Percentiles rank a stretch among this genome's conserved stretches.
Evolutionary conservation across 2,888 invertebrate species (phyloP).

Genomic region (Vanessa cardui): DNA sequence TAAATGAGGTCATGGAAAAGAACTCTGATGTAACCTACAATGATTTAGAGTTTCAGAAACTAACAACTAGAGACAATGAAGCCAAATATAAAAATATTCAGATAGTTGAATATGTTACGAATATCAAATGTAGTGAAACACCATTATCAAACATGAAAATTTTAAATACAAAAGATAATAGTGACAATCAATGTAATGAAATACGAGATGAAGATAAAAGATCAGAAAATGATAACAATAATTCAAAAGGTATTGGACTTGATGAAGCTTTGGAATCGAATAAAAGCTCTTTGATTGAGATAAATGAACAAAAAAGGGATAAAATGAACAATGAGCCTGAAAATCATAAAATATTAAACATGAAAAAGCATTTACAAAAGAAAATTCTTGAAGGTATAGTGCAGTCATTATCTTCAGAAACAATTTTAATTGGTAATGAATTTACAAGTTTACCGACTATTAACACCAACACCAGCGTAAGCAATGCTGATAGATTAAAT

Average conservation of each 20-base stretch:
- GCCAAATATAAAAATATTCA: background rate
- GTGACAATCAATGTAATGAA: background rate
- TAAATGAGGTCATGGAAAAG: background rate
- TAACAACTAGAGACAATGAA: background rate
- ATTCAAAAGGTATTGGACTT: background rate
- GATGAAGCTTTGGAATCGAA: background rate
- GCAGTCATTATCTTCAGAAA: conserved; percentile 25
- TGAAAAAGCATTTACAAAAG: conserved; percentile 24
- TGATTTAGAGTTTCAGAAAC: background rate
- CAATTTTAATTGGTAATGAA: conserved; percentile 35
- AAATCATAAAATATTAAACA: background rate
- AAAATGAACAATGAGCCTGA: background rate
- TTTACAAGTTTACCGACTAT: conserved; percentile 44
- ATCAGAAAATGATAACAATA: background rate
- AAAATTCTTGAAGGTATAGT: conserved; percentile 33
- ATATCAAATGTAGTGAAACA: background rate
- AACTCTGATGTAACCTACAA: background rate
- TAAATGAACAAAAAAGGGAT: background rate
- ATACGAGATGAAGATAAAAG: background rate
- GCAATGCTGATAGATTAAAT: conserved; percentile 40
- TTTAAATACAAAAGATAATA: background rate
- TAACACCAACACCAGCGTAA: conserved; percentile 46
- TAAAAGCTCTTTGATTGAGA: background rate
- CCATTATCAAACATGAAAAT: background rate
- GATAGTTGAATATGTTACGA: background rate